Evolutionary conservation across 1,140 invertebrate species (phyloP), one percentile per base, ranked within the genome.

Genomic region (Portunus trituberculatus): DNA sequence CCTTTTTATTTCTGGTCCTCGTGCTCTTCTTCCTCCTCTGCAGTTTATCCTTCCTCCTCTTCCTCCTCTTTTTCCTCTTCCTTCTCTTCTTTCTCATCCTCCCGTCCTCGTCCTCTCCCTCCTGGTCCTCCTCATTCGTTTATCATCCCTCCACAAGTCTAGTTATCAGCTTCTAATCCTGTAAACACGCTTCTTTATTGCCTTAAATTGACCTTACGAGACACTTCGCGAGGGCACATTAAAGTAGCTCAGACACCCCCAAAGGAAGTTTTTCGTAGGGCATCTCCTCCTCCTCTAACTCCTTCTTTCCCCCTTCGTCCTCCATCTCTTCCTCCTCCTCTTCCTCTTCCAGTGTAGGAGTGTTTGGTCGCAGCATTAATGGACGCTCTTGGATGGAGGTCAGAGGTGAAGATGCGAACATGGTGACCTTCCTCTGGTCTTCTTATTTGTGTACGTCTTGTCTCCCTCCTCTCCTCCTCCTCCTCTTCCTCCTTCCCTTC

Each of bases 111-210:
- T 91, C 48, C 90, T 59, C 12, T 29, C 14, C 14, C 25, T 31
- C 45, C 29, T 91, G 0, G 20, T 31, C 16, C 4, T 59, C 28
- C 52, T n/a, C 90, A 31, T 52, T 52, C 90, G 16, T 45, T 91
- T 52, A 46, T 91, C 52, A 91, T 52, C 29, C 29, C 29, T 91
- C 90, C 52, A 31, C 87, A 48, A 48, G 87, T 45, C 87, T 48
- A 31, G 67, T 76, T 76, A 76, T 76, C 67, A 76, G 67, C 67
- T n/a, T n/a, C 67, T 76, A 76, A 76, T 76, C 67, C 67, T 76
- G 67, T 76, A 76, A 76, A 76, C 67, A 76, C 67, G 67, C 20
- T n/a, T 76, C 67, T 76, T 76, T 76, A 76, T 76, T 76, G 67
- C 67, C 67, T 76, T 76, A 76, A 76, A 76, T 76, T 76, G 67